These are phyloP conservation scores for Anticlea derivata DNA, from an alignment of 2,888 invertebrate genomes.

Conservation along the genomic window DNA sequence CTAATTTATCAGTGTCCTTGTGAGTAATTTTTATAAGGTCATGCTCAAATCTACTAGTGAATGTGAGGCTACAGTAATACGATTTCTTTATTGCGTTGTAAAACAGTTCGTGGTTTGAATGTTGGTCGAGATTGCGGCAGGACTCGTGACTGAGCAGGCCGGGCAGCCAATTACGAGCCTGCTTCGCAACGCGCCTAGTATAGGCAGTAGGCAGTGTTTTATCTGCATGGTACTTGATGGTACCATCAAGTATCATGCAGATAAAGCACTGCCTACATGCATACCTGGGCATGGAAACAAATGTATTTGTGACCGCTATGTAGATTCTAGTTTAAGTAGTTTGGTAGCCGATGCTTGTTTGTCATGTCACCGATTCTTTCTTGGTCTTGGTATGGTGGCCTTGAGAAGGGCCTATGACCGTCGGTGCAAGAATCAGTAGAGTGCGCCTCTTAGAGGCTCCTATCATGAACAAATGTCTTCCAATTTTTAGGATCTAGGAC, in stretches of 20 bases:
- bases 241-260: conserved; percentile 3
- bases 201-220: conserved; percentile 16
- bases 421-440: too few species aligned
- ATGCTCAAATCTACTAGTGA: conserved; percentile 22
- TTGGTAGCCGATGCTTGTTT: too few species aligned
- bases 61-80: conserved; percentile 24
- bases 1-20: conserved; percentile 26
- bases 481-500: too few species aligned
- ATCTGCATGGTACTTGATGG: conserved; percentile 8
- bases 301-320: too few species aligned
- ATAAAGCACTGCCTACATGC: conserved; percentile 13
- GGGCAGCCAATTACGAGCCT: conserved; percentile 65
- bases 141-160: conserved; percentile 52
- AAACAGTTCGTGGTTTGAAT: conserved; percentile 42
- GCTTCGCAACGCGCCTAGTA: conserved; percentile 40
- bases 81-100: conserved; percentile 32
- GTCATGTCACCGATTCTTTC: too few species aligned
- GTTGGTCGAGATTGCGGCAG: conserved; percentile 34
- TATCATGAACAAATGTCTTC: too few species aligned
- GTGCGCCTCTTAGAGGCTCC: too few species aligned
- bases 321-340: too few species aligned
- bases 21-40: conserved; percentile 27
- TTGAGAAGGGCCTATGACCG: too few species aligned
- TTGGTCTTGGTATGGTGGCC: too few species aligned
- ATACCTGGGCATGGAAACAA: too few species aligned